Conservation (phyloP, 2,888 invertebrate genomes). For the Odontomyia ornata region DNA sequence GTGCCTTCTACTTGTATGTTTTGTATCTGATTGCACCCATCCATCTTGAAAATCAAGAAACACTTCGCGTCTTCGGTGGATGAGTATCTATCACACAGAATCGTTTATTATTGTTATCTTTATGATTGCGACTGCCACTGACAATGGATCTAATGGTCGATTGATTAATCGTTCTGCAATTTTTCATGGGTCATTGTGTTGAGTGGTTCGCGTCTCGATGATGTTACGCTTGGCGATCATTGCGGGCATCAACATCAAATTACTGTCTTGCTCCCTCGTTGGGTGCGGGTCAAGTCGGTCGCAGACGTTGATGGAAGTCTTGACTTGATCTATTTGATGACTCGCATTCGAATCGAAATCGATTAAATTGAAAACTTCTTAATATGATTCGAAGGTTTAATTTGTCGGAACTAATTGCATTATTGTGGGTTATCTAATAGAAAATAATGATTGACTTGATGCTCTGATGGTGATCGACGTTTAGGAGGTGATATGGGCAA, state of each 20-base stretch:
- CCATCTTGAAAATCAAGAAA: neutral
- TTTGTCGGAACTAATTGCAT: conserved; percentile 38
- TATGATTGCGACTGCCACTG: conserved; percentile 27
- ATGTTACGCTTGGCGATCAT: conserved; percentile 33
- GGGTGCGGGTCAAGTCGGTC: neutral
- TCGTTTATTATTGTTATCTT: conserved; percentile 39
- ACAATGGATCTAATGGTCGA: conserved; percentile 40
- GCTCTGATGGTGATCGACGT: neutral
- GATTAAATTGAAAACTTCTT: conserved; percentile 31
- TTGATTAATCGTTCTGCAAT: conserved; percentile 43
- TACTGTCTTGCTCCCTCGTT: neutral
- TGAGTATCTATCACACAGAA: conserved; percentile 14
- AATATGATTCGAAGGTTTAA: conserved; percentile 15
- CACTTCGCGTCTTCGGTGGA: neutral
- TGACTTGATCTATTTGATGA: conserved; percentile 30
- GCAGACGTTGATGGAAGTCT: conserved; percentile 17
- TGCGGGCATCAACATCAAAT: conserved; percentile 11
- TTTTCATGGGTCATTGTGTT: conserved; percentile 43
- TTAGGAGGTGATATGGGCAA: conserved; percentile 29
- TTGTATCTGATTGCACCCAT: conserved; percentile 14
- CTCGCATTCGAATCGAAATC: conserved; percentile 26
- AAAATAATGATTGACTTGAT: conserved; percentile 4
- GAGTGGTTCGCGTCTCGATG: conserved; percentile 33
- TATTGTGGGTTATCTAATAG: conserved; percentile 24
- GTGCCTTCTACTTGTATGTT: neutral